Percentiles rank a stretch among this genome's conserved stretches.
Evolutionary conservation across 2,888 invertebrate species (phyloP).

Genomic region (Drepanosiphum platanoidis): DNA sequence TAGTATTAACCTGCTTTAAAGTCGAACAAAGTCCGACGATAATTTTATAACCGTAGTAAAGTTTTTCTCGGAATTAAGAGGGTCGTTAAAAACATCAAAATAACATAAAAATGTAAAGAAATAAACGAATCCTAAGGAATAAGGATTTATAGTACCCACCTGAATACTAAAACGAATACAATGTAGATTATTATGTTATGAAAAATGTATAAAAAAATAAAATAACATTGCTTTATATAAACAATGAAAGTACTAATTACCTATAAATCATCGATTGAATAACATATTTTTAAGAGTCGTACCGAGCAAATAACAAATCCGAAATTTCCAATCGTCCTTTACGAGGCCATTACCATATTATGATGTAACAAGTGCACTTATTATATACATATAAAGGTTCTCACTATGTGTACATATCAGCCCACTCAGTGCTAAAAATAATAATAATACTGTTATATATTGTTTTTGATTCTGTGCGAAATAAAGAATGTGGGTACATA

Average conservation of each 20-base stretch:
- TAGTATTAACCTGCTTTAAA: too few relatives aligned
- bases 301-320: conserved; percentile 22
- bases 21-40: not conserved
- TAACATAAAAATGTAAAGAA: not conserved
- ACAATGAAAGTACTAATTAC: not conserved
- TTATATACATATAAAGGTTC: too few relatives aligned
- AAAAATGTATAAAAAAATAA: not conserved
- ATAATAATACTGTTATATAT: not conserved
- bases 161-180: not conserved
- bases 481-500: too few relatives aligned
- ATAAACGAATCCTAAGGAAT: not conserved
- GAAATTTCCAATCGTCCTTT: conserved; percentile 27
- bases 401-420: too few relatives aligned
- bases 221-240: not conserved
- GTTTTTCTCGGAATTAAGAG: not conserved
- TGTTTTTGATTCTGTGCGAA: not conserved
- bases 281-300: conserved; percentile 27
- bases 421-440: conserved; percentile 27
- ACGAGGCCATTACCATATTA: conserved; percentile 39
- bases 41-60: not conserved
- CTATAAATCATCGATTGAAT: conserved; percentile 26
- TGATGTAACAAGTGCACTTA: conserved; percentile 14
- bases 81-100: not conserved
- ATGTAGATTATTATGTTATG: not conserved
- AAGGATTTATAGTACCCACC: not conserved